Base-by-base conservation (phyloP, 2,797 vertebrate genomes). In the Lateolabrax maculatus region DNA sequence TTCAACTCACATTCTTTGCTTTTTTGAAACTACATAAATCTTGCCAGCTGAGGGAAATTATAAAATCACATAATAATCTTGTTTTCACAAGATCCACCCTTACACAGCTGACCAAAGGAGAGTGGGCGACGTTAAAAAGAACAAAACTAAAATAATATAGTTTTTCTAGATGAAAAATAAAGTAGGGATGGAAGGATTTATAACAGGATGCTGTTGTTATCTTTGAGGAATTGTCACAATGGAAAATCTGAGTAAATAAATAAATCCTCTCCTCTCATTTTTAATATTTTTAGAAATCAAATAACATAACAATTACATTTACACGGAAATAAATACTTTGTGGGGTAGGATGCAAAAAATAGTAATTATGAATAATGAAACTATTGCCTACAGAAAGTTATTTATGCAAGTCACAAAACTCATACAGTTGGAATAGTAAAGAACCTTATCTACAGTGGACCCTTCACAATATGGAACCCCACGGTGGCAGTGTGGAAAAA, bases 261-360 rank as follows among this genome's bases (percentile, higher is more conserved):
- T 46, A 46, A n/a, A n/a, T n/a, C n/a, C n/a, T n/a, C n/a, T n/a
- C n/a, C n/a, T 36, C 49, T 25, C 0, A 19, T 9, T 39, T 41
- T 36, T 11, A 43, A 29, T 36, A 57, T 46, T 8, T 34, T 56
- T 21, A 43, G 18, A 34, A 57, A 62, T 58, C 4, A 43, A 37
- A 53, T 43, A 25, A n/a, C n/a, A n/a, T 56, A 52, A 63, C 21
- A 58, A 6, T 36, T 10, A n/a, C n/a, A n/a, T 61, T 75, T 19
- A 71, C 31, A 60, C 60, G 46, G 57, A 68, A 64, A 77, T 77
- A 34, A 75, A 79, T 11, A n/a, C 11, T 71, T 75, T 58, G 34
- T 18, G 19, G 18, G 19, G 19, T 27, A n/a, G 7, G 41, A 48
- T 46, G 5, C n/a, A n/a, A 41, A 55, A 71, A 51, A 65, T 15